Base-by-base conservation (phyloP, 37 sponge, comb jelly and placozoan species). In the Aplysina aerophoba region DNA sequence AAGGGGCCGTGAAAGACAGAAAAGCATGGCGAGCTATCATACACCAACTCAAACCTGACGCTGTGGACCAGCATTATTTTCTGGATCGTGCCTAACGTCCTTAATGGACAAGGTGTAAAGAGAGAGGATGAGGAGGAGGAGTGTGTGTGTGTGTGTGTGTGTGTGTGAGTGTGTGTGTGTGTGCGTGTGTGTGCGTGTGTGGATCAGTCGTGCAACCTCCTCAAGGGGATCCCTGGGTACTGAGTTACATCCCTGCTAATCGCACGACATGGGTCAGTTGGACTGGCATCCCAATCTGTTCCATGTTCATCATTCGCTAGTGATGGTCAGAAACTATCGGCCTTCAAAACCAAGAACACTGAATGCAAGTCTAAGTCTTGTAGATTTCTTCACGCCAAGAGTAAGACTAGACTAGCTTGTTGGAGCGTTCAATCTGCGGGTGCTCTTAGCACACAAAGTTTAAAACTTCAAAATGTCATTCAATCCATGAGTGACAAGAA, bases 321-420 rank as follows among this genome's bases (percentile, higher is more conserved):
- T 65, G 66, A 65, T 65, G 66, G 12, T 65, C 66, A 65, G 66
- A 65, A 65, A 65, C 13, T 20, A 65, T 65, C 22, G 27, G 66
- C 66, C 66, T 65, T 65, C 22, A 65, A 65, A 65, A 65, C 66
- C 66, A 65, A 65, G 66, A 65, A 20, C 66, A 16, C 19, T 65
- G 66, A 20, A 20, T 65, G 19, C 13, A 65, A 65, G 66, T 65
- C 66, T 65, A 65, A 65, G 66, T 65, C 66, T 65, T 30, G 66
- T 65, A 16, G 22, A 65, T 65, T 65, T 65, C 66, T 65, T 65
- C 66, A 65, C 66, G 13, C 66, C 13, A 65, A 65, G 66, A 65
- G 66, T 65, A 65, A 65, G 66, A 65, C 66, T 65, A 65, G 66
- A 65, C 66, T 65, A 65, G 66, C 13, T 65, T 65, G 66, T 65